Percentiles rank a stretch among this genome's conserved stretches.
These are phyloP conservation scores for Ditylenchus weischeri DNA, from an alignment of 2,888 invertebrate species.

Conservation along the genomic window DNA sequence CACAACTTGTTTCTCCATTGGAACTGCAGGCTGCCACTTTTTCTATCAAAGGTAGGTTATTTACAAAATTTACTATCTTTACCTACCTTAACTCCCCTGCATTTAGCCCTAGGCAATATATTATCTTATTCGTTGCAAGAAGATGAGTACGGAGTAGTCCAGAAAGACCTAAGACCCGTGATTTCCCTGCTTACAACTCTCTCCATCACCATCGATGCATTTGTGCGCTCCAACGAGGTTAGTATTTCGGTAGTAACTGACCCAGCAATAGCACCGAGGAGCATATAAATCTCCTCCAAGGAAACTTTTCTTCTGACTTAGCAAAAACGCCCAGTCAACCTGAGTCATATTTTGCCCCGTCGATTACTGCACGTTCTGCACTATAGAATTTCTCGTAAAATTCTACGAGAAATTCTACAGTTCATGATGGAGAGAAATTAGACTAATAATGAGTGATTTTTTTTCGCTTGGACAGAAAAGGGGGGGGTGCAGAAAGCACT, in stretches of 20 bases:
- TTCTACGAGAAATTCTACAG: too few relatives aligned
- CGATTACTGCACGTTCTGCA: neutral
- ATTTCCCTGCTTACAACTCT: constrained; percentile 20
- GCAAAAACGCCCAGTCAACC: too few relatives aligned
- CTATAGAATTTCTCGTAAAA: too few relatives aligned
- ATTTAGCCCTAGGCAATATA: constrained; percentile 16
- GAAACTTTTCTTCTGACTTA: too few relatives aligned
- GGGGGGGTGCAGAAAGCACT: too few relatives aligned
- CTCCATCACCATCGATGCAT: constrained; percentile 25
- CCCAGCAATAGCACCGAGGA: too few relatives aligned
- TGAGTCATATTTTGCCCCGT: too few relatives aligned
- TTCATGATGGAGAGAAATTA: too few relatives aligned
- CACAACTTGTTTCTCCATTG: neutral
- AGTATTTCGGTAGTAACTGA: neutral
- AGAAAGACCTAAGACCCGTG: constrained; percentile 17
- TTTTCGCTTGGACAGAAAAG: too few relatives aligned
- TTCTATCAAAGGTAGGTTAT: neutral
- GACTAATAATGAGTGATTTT: too few relatives aligned
- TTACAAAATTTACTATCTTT: neutral
- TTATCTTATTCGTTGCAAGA: constrained; percentile 19
- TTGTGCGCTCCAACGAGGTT: constrained; percentile 20
- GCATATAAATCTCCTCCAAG: too few relatives aligned
- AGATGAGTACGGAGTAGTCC: constrained; percentile 23
- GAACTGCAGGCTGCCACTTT: neutral
- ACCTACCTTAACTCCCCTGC: neutral